Evolutionary conservation across 2,113 vertebrate genomes (phyloP).

Genomic region (Pogona vitticeps): DNA sequence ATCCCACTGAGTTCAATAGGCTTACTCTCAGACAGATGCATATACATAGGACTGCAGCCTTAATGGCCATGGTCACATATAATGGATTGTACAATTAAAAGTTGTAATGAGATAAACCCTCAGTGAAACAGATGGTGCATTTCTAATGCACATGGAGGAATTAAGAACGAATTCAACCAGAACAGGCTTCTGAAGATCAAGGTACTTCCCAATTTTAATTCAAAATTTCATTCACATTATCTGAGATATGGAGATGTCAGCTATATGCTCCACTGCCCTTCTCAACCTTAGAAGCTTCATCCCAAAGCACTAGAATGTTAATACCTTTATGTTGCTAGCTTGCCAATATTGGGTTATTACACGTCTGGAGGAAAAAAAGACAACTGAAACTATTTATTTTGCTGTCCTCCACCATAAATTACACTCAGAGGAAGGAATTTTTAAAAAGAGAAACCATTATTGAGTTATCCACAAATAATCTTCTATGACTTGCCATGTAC

Average conservation of each 20-base stretch:
- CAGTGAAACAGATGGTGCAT: background rate
- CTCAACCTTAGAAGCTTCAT: background rate
- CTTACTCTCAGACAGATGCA: too few species aligned
- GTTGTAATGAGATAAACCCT: background rate
- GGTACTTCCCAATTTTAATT: slow-evolving; percentile 17
- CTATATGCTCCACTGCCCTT: background rate
- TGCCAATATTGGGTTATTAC: background rate
- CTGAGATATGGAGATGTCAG: too few species aligned
- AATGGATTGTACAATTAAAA: background rate
- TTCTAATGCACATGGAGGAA: background rate
- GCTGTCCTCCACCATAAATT: background rate
- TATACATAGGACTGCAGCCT: background rate
- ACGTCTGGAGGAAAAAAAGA: accelerated
- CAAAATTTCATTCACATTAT: background rate
- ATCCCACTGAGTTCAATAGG: background rate
- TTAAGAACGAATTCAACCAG: background rate
- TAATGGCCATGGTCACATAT: background rate
- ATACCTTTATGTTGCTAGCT: background rate
- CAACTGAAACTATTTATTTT: background rate
- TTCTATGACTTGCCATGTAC: background rate
- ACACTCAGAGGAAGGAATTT: background rate
- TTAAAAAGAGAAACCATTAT: background rate
- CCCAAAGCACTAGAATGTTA: background rate
- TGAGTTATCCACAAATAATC: background rate
- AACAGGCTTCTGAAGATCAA: background rate